Evolutionary conservation across 2,888 invertebrate genomes (phyloP), one percentile per base, ranked within the genome.

Genomic region (Tetragnatha montana): DNA sequence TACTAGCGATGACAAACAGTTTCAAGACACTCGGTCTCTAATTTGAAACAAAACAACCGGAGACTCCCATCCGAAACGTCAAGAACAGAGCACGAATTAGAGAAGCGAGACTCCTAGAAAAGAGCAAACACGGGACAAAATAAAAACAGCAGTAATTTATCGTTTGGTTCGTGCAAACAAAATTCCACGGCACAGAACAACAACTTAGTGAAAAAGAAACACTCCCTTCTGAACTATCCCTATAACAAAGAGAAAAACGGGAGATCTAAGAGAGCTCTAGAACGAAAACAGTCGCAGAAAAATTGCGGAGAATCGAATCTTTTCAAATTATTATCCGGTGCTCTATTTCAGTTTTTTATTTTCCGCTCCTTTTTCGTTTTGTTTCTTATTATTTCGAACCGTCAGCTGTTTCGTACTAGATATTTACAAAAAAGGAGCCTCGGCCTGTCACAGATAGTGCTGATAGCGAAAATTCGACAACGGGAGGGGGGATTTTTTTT

Each of bases 371-470:
- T 69, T 17, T 81, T 70, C 70, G 47, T 60, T 79, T 79, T 68
- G 21, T 68, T 79, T 68, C 68, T 60, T 17, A 12, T 17, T 17
- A 17, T 10, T 17, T 12, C 8, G 47, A 47, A 47, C 69, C 81
- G 81, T 82, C 81, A 82, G 71, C 81, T 82, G 81, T 73, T 82
- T 51, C 35, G n/a, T 82, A 82, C 81, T 71, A 82, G 81, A 73
- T 82, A 73, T 73, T 82, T 82, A 82, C 81, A 82, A 82, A 82
- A 82, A 47, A 47, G 4, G 75, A 76, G 12, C 0, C n/a, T 22
- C 17, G 47, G 81, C 81, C 12, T 82, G 81, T 82, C 81, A 73
- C 81, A 51, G 22, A 22, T 76, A 49, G 50, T 73, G 51, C 81
- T 70, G 81, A 81, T 71, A 82, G 73, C 81, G 70, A 81, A 80